Evolutionary conservation across 2,888 invertebrate genomes (phyloP).

Genomic region (Xiphydria camelus): DNA sequence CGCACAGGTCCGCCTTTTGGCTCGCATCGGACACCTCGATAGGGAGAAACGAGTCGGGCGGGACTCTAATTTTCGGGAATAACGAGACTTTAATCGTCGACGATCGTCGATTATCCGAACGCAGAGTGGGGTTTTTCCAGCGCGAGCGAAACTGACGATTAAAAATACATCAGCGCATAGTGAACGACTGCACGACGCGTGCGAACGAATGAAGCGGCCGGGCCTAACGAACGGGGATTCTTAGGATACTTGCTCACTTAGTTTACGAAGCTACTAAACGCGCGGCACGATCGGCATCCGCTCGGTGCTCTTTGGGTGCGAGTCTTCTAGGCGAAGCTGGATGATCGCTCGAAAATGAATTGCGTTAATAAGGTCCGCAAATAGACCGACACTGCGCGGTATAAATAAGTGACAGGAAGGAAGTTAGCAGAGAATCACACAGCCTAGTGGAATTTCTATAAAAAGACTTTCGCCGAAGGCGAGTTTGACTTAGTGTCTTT

Average conservation of each 20-base stretch:
- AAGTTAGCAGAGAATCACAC: too few species aligned
- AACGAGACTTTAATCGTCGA: conserved; percentile 34
- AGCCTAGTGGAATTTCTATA: too few species aligned
- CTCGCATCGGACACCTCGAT: too few species aligned
- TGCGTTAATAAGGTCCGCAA: too few species aligned
- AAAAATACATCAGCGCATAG: conserved; percentile 25
- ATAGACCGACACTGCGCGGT: too few species aligned
- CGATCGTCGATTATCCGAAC: conserved; percentile 27
- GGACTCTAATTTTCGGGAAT: conserved; percentile 25
- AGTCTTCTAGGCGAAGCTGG: conserved; percentile 12
- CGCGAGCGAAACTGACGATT: conserved; percentile 9
- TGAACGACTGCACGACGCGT: conserved; percentile 10
- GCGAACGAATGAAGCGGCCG: conserved; percentile 10
- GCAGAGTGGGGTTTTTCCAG: conserved; percentile 16
- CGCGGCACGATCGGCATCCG: conserved; percentile 19
- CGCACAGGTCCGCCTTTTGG: too few species aligned
- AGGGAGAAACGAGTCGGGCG: too few species aligned
- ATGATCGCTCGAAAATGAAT: too few species aligned
- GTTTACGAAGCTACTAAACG: not conserved
- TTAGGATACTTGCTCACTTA: conserved; percentile 31
- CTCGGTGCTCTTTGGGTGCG: conserved; percentile 25
- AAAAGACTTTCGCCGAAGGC: too few species aligned
- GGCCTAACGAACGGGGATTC: conserved; percentile 44
- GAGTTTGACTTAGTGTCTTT: too few species aligned
- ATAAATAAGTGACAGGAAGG: too few species aligned